These are phyloP conservation scores for Ricordea florida DNA, from an alignment of 92 coral and sea anemone genomes.

Conservation along the genomic window DNA sequence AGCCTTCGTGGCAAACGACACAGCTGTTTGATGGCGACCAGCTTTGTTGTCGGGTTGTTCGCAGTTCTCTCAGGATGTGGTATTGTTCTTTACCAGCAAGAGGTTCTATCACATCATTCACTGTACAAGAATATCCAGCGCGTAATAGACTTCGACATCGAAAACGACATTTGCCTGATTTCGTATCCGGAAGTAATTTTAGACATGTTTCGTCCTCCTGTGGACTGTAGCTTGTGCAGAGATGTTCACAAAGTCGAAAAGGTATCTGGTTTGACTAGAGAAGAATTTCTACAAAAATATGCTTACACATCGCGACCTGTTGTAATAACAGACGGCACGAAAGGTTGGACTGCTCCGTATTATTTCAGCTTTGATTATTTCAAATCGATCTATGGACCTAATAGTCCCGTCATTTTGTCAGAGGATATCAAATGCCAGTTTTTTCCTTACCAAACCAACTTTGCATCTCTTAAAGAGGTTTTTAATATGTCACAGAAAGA, in stretches of 20 bases:
- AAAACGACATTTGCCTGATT: conserved; percentile 75
- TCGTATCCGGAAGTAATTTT: conserved; percentile 78
- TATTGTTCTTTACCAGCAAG: conserved; percentile 40
- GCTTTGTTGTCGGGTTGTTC: conserved; percentile 47
- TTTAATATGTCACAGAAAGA: conserved; percentile 90
- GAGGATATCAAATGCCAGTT: conserved; percentile 86
- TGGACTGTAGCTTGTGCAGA: conserved; percentile 80
- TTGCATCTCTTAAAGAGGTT: conserved; percentile 76
- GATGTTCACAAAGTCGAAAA: conserved; percentile 74
- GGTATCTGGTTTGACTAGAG: conserved; percentile 58
- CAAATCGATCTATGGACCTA: conserved; percentile 75
- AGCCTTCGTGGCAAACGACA: conserved; percentile 39
- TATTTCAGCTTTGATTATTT: conserved; percentile 89
- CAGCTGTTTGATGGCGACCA: not conserved
- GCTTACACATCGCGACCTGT: conserved; percentile 91
- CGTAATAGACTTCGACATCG: conserved; percentile 72
- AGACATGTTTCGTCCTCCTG: conserved; percentile 97
- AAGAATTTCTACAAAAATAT: conserved; percentile 75
- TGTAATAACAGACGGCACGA: conserved; percentile 81
- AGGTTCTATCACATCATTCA: conserved; percentile 29
- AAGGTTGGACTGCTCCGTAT: conserved; percentile 82
- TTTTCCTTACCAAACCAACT: conserved; percentile 87
- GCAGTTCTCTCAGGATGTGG: conserved; percentile 66
- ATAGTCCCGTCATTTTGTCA: conserved; percentile 78
- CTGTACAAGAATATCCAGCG: conserved; percentile 62